Evolutionary conservation across 2,888 invertebrate genomes (phyloP).

Genomic region (Andrena marginata): DNA sequence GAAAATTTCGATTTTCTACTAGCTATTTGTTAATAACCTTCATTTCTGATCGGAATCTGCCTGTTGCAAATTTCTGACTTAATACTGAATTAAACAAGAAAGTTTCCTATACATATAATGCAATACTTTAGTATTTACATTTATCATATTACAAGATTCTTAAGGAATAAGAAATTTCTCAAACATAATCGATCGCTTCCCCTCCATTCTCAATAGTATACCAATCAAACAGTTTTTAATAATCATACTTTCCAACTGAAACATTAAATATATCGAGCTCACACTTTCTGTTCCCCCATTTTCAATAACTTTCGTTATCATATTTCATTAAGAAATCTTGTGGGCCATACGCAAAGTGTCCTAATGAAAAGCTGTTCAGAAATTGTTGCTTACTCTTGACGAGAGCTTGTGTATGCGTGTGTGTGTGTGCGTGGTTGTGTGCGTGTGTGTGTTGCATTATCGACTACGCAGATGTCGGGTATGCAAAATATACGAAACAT

Average conservation of each 20-base stretch:
- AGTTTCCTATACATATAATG: background rate
- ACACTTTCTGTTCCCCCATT: background rate
- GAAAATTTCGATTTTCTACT: background rate
- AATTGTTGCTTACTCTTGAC: constrained; percentile 24
- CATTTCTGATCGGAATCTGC: background rate
- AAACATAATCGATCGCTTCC: background rate
- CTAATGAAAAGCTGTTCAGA: background rate
- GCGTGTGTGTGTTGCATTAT: constrained; percentile 23
- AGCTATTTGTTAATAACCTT: background rate
- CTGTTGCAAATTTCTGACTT: background rate
- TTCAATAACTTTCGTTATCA: background rate
- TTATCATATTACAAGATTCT: background rate
- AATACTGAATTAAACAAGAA: background rate
- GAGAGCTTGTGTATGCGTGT: background rate
- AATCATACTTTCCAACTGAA: background rate
- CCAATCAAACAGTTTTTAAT: background rate
- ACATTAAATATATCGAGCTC: background rate
- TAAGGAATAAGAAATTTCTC: background rate
- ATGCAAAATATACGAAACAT: constrained; percentile 6
- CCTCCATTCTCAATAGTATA: background rate
- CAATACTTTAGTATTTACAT: background rate
- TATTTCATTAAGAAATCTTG: background rate
- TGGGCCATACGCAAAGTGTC: background rate
- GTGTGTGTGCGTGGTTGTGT: background rate
- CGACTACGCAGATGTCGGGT: constrained; percentile 12